phyloP scores from a whole-genome alignment of 2,888 invertebrate genomes.

The Eupithecia exiguata region DNA sequence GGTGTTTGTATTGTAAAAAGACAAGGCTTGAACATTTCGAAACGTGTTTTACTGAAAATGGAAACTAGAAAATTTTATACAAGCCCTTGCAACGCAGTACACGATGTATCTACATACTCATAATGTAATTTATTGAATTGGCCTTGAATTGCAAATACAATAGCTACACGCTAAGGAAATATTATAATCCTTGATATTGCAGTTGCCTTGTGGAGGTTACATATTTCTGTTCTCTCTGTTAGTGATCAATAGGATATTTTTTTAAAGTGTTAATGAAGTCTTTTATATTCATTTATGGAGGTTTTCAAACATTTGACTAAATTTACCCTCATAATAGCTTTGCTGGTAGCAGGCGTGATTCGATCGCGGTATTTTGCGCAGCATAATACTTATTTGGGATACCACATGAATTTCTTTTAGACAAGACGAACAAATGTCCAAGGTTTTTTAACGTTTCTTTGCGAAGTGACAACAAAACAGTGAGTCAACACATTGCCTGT shows the following conservation, averaged over 20 bases:
- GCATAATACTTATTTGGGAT: background rate
- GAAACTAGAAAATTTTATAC: conserved; percentile 75
- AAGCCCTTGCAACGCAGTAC: conserved; percentile 5
- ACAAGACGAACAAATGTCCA: background rate
- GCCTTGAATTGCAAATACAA: conserved; percentile 58
- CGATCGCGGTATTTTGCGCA: background rate
- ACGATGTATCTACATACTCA: conserved; percentile 1
- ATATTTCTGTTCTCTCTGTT: background rate
- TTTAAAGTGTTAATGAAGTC: too few relatives aligned
- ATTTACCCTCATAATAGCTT: background rate
- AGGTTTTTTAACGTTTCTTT: background rate
- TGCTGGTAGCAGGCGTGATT: background rate
- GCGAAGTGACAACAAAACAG: background rate
- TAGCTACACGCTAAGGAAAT: conserved; percentile 22
- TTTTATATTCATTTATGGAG: too few relatives aligned
- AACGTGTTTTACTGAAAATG: conserved; percentile 81
- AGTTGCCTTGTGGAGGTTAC: background rate
- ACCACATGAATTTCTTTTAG: background rate
- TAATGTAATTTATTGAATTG: conserved; percentile 48
- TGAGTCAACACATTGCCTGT: background rate
- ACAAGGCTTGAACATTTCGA: conserved; percentile 57
- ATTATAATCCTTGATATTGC: conserved; percentile 12
- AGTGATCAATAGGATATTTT: background rate
- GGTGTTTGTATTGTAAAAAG: conserved; percentile 42
- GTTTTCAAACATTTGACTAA: background rate